A percentile compares a stretch with the other conserved stretches of the same genome.
These are phyloP conservation scores for Adineta ricciae DNA, from an alignment of 2,888 invertebrate species.

Conservation along the genomic window DNA sequence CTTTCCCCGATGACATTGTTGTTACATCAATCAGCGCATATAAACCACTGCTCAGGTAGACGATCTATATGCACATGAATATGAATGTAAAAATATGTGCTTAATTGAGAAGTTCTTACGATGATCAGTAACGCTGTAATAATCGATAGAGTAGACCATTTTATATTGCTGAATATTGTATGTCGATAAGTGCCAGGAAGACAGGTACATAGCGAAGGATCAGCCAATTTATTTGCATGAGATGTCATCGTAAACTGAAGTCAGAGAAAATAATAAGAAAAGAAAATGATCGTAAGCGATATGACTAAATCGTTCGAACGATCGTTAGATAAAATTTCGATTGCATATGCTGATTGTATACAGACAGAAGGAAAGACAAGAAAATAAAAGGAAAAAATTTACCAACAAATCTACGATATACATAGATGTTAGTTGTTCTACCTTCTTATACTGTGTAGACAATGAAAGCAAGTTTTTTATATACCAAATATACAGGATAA, in stretches of 20 bases:
- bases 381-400: no score
- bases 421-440: no score
- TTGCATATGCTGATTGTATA: no score
- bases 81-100: background rate
- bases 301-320: no score
- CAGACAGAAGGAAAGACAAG: no score
- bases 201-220: background rate
- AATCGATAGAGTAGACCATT: background rate
- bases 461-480: no score
- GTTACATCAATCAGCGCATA: background rate
- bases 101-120: background rate
- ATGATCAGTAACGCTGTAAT: background rate
- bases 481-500: no score
- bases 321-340: no score
- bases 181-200: background rate
- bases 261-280: no score
- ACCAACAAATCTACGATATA: no score
- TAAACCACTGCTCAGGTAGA: background rate
- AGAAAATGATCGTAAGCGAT: no score
- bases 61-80: background rate
- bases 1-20: background rate
- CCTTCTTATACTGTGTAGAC: no score
- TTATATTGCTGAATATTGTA: background rate
- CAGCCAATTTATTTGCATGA: background rate
- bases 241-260: background rate